Base-by-base conservation (phyloP, 2,888 invertebrate genomes). In the Xylota sylvarum region DNA sequence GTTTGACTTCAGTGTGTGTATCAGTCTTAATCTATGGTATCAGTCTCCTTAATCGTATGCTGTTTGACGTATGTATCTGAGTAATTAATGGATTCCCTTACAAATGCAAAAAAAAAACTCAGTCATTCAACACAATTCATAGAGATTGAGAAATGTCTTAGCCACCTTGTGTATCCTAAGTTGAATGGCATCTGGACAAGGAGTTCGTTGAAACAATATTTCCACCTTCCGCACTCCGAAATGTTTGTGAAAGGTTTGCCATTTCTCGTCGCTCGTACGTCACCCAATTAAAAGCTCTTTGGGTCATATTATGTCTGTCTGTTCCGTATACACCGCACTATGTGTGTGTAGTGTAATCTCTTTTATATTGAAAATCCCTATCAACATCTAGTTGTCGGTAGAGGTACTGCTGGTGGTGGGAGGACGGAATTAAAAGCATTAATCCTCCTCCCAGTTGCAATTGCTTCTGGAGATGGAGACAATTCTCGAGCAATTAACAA, bases 401-500 rank as follows among this genome's bases (percentile, higher is more conserved):
- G n/a, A n/a, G n/a, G n/a, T n/a, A n/a, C n/a, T n/a, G n/a, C n/a
- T n/a, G n/a, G n/a, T n/a, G n/a, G n/a, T n/a, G n/a, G n/a, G 10
- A 46, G 32, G 35, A 62, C 23, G 27, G 37, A 82, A 48, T 60
- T 35, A 62, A 67, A 67, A 72, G 60, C 80, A 70, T 80, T 85
- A 85, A 80, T 85, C 84, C 70, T 56, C 10, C 55, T 55, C 23
- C 48, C 9, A 32, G 52, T 40, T 78, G 7, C n/a, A 23, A 77
- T 69, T 67, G 55, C 58, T 55, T 52, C 69, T 46, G 32, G 32
- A 52, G 37, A 37, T 65, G 79, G 46, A 48, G 50, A 76, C 70
- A 64, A 76, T 85, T 85, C 84, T 80, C 76, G 80, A 80, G 74
- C 84, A 85, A 85, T 85, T 85, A 85, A 80, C 80, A 72, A 65